Percentiles rank a stretch among this genome's conserved stretches.
These are phyloP conservation scores for Piprites chloris DNA, from an alignment of 2,113 vertebrate species.

Conservation along the genomic window DNA sequence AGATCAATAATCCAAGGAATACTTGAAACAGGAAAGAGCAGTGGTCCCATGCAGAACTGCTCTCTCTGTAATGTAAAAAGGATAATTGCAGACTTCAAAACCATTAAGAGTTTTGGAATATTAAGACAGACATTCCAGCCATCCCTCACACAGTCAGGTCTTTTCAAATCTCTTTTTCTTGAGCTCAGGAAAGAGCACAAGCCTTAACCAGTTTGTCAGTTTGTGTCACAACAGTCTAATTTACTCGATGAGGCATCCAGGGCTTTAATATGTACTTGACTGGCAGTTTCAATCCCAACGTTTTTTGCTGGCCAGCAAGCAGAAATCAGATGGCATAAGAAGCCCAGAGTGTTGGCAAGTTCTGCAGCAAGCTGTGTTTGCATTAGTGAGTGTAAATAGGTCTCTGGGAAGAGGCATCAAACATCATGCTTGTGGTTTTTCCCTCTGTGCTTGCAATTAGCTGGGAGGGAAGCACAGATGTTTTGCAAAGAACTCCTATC, in stretches of 20 bases:
- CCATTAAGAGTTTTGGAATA: not conserved
- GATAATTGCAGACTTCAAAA: not conserved
- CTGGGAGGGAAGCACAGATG: constrained; percentile 53
- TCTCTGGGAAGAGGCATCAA: not conserved
- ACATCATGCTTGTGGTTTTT: not conserved
- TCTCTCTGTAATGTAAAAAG: accelerated
- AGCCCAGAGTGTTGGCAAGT: not conserved
- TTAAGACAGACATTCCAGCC: not conserved
- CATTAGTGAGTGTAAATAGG: not conserved
- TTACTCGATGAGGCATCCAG: not conserved
- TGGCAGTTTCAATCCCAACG: not conserved
- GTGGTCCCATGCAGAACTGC: not conserved
- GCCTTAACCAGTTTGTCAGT: not conserved
- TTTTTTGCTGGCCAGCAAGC: not conserved
- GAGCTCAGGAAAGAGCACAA: not conserved
- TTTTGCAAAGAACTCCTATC: not conserved
- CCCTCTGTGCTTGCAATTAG: not conserved
- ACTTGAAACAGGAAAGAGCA: not conserved
- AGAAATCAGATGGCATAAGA: not conserved
- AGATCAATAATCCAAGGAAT: not conserved
- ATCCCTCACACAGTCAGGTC: not conserved
- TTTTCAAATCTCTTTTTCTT: not conserved
- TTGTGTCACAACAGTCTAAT: constrained; percentile 7
- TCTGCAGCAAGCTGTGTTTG: constrained; percentile 13
- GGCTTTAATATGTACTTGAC: not conserved